Base-by-base conservation (phyloP, 2,113 vertebrate species). In the Choloepus hoffmanni region DNA sequence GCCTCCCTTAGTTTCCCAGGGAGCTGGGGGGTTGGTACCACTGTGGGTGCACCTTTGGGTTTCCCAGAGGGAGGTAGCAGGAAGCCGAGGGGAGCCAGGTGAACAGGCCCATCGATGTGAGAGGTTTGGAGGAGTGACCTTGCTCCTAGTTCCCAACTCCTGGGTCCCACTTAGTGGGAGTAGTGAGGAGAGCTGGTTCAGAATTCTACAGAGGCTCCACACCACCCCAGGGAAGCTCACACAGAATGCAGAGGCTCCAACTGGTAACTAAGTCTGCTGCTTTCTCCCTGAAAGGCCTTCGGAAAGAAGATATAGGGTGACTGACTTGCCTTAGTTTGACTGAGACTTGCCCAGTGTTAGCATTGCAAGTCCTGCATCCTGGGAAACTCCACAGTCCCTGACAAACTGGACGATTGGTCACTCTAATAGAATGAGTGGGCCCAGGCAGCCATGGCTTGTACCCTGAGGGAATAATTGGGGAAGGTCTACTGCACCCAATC, bases 161-260 rank as follows among this genome's bases (percentile, higher is more conserved):
- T 86, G 86, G 48, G 74, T 96, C 74, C 83, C 65, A 90, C 67
- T 93, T 96, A 97, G 76, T 7, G 1, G 33, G 55, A 84, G 4
- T 89, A 45, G 58, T 73, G 82, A 94, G 12, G 40, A 78, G 85
- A 87, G 13, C 53, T n/a, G 21, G 26, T 36, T 96, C 65, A 92
- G 67, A 97, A 96, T 95, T 93, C 97, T 97, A 85, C 84, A 95
- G 96, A 87, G 96, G 91, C 93, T 89, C 74, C 0, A 0, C 83
- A 83, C 95, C 26, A 60, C 89, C 94, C 94, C 84, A 87, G 97
- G 96, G 96, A 98, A 94, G 89, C 84, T 68, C 73, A 58, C 43
- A 43, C 30, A n/a, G 84, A 78, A 60, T n/a, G 48, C 28, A 81
- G 77, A 97, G n/a, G 50, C 79, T 92, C 21, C 14, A 4, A 12